Evolutionary conservation across 2,888 invertebrate species (phyloP), one percentile per base, ranked within the genome.

Genomic region (Chloroclystis v-ata): DNA sequence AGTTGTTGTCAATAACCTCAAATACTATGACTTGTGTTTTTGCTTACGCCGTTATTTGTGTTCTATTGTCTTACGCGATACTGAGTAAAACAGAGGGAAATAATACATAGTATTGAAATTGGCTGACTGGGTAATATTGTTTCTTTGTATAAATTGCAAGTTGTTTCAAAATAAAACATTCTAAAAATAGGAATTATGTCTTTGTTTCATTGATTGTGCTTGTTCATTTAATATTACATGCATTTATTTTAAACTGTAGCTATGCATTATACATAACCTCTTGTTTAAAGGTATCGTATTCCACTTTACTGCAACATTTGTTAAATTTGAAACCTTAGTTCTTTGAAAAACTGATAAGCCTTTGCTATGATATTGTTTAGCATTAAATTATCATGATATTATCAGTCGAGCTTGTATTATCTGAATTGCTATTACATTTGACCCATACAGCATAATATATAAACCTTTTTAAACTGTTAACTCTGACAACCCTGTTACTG

Each of bases 111-210:
- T 26, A 40, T 14, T 43, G 26, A 8, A 14, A 16, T 32, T 30
- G 32, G 9, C 25, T 29, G 35, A 28, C 1, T 46, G 25, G 43
- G 20, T 47, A 40, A 13, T 46, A 30, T 35, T 12, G n/a, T 28
- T 69, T 72, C 81, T 82, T 83, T 84, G 83, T 83, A 54, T 72
- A 82, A 83, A 78, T 55, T 83, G 84, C 82, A 86, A 82, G 82
- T 83, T 72, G 78, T 67, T 72, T 60, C 60, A 62, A 14, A 59
- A 61, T 48, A 61, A 60, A 52, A 60, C 56, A 35, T 60, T 81
- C 82, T 84, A 82, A 70, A 67, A 71, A 74, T 84, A 83, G 82
- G 75, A 63, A 68, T 52, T 11, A 37, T 35, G 20, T 7, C 32
- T 72, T 75, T 76, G 77, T 67, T 35, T 29, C 24, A 30, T 43